These are phyloP conservation scores for Armadillidium nasatum DNA, from an alignment of 1,140 invertebrate species.

Conservation along the genomic window DNA sequence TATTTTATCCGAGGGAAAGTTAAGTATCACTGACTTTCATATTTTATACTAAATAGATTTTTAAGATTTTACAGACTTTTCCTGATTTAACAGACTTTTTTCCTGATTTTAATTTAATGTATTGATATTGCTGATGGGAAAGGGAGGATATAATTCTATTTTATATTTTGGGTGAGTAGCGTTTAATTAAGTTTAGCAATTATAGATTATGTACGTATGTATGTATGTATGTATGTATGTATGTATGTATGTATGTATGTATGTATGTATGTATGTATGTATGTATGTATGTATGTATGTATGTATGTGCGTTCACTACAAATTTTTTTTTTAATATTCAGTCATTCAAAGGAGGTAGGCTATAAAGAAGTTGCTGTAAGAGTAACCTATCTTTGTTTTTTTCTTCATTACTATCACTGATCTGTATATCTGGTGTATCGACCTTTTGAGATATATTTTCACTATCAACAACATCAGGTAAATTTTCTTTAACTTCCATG, in stretches of 20 bases:
- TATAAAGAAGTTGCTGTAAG: neutral
- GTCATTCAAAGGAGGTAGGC: neutral
- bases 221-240: neutral
- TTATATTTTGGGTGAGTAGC: neutral
- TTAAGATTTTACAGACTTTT: too few relatives aligned
- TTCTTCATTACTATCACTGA: neutral
- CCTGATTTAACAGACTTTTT: too few relatives aligned
- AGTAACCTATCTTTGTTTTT: neutral
- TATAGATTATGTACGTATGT: neutral
- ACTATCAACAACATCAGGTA: neutral
- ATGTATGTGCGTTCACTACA: neutral
- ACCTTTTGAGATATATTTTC: conserved; percentile 2
- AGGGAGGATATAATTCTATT: too few relatives aligned
- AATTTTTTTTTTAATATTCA: neutral
- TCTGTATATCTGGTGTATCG: neutral
- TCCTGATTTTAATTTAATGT: too few relatives aligned
- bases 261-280: neutral
- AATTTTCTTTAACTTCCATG: neutral
- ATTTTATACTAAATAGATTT: too few relatives aligned
- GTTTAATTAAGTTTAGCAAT: neutral
- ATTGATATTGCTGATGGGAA: too few relatives aligned
- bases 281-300: neutral
- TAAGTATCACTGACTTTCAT: too few relatives aligned
- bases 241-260: neutral
- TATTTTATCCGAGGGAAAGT: too few relatives aligned